Evolutionary conservation across 2,113 vertebrate species (phyloP), one percentile per base, ranked within the genome.

Genomic region (Empidonax alnorum): DNA sequence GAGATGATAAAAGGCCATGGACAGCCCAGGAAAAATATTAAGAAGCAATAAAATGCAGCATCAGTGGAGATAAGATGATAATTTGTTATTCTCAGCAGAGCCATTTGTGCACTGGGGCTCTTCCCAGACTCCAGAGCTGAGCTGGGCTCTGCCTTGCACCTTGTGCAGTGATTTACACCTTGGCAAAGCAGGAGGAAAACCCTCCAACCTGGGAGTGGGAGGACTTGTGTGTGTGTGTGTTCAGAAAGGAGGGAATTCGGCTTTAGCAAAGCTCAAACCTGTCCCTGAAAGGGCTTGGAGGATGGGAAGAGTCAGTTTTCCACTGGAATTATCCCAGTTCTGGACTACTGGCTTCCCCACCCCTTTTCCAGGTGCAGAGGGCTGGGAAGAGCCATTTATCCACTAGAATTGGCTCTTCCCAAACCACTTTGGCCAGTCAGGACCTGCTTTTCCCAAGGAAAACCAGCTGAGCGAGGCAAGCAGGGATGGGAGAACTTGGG

Each of bases 11-110:
- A 96, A 92, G 81, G 74, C 79, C 56, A 10, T 12, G 56, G 83
- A 47, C 82, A 87, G 71, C 87, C 67, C 85, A 72, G 59, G 75
- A 95, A 92, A 95, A 93, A 90, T 61, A 94, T 67, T 89, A 90
- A 97, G 94, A 87, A 97, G 93, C 81, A 95, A 93, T 93, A 95
- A 97, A 96, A 93, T 49, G 53, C 76, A 89, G 66, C 80, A 88
- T 86, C 88, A 52, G 52, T 87, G 85, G 50, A 74, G 94, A 97
- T 95, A 90, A 93, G 61, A 81, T 92, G 80, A 91, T 95, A 90
- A 95, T 91, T 94, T 95, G 92, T 96, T 96, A 72, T 82, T 90
- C 89, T 91, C 68, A 59, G 72, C 87, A 84, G 81, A 93, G 92
- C 72, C 35, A 7, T 92, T 90, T 84, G 49, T 73, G 91, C 68